Base-by-base conservation (phyloP, 53 echinoderm and acorn worm genomes). In the Patiria pectinifera region DNA sequence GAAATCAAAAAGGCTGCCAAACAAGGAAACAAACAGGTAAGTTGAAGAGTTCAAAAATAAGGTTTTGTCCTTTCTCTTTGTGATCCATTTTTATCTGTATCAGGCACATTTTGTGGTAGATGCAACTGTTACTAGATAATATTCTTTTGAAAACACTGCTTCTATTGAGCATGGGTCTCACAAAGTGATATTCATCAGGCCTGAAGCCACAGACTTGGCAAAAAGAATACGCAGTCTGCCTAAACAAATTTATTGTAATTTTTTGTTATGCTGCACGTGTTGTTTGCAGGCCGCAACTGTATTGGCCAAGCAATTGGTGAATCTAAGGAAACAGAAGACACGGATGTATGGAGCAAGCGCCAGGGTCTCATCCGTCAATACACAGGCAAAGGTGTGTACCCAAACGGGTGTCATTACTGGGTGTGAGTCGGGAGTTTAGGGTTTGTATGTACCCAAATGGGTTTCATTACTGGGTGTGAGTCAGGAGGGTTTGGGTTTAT, bases 1-100 rank as follows among this genome's bases (percentile, higher is more conserved):
- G 98, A 98, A 92, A 98, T 98, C 44, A 96, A 98, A 87, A 98
- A 96, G 69, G 98, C 98, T 84, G 98, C 97, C 48, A 98, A 96
- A 69, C 93, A 93, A 92, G 95, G 95, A 35, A 95, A 98, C 89
- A 98, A 98, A 94, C 95, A 98, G 94, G 98, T 98, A 72, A 78
- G 75, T 59, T 82, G 22, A 84, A 48, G 78, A 78, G 75, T 59
- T 82, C 45, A 84, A 48, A 12, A 24, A 24, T 76, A 10, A 66
- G 4, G 11, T 76, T 76, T n/a, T 76, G 76, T 24, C 0, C 9
- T 11, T 18, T 19, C 2, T 80, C 10, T 66, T 18, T 3, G 3
- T 18, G 13, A 7, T 66, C 53, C 53, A 11, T 66, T 16, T 14
- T 18, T 18, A 53, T 53, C 53, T 53, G 53, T 8, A 53, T 8